Base-by-base conservation (phyloP, 2,113 vertebrate genomes). In the Tetraodon nigroviridis region DNA sequence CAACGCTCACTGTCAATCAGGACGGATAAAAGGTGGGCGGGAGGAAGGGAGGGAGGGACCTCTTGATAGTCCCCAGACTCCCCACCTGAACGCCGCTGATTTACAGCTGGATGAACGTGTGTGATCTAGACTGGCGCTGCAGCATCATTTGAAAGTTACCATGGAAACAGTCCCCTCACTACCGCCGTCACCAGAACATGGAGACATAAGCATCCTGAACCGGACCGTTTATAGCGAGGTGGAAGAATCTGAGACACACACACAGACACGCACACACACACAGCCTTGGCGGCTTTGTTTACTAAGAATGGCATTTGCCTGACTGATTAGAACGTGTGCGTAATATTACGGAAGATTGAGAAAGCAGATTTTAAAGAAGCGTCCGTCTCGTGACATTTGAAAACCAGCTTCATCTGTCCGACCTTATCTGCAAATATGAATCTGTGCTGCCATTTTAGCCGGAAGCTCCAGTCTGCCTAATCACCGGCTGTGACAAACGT, bases 31-130 rank as follows among this genome's bases (percentile, higher is more conserved):
- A n/a, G n/a, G n/a, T n/a, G n/a, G n/a, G n/a, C n/a, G n/a, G 22
- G 58, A 63, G 75, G 69, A 6, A 51, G 80, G 67, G 67, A 57
- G 55, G 19, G 29, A 65, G 41, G 44, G 32, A 14, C 52, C 20
- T 27, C 70, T 73, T 83, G 60, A 76, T 75, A 68, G 76, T 51
- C 27, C 62, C 54, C 27, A 52, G 67, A 76, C 75, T 69, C 54
- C 45, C 32, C 44, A 55, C 61, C 72, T n/a, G n/a, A 86, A 86
- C 80, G 78, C 83, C 83, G 84, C 73, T 83, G 80, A 69, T 83
- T 79, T 51, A 53, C 69, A 45, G 57, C 55, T 48, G 67, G 76
- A 78, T 66, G 73, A 41, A 41, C 47, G 68, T 64, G 37, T n/a
- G 69, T 75, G 78, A 86, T 75, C 75, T 69, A 8, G 64, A 72